Evolutionary conservation across 2,888 invertebrate genomes (phyloP).

Genomic region (Ceratothoa steindachneri): DNA sequence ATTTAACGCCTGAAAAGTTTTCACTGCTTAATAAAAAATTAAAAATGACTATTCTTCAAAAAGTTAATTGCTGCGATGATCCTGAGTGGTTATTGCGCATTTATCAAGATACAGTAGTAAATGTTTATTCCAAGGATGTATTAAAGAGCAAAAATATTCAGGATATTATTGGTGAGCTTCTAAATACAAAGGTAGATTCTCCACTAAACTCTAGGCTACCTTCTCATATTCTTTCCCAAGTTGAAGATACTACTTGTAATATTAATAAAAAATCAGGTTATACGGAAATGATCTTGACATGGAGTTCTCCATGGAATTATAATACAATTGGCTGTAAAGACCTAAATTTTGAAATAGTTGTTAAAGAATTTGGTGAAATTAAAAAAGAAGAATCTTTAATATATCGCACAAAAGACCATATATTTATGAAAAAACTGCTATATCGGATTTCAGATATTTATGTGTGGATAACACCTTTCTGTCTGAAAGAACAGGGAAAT

Average conservation of each 20-base stretch:
- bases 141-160: not conserved
- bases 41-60: not conserved
- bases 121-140: not conserved
- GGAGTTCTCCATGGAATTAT: not conserved
- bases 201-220: not conserved
- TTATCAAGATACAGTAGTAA: slow-evolving; percentile 32
- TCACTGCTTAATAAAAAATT: slow-evolving; percentile 9
- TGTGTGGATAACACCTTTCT: not conserved
- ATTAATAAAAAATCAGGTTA: not conserved
- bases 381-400: not conserved
- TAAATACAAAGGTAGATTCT: not conserved
- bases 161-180: not conserved
- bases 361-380: not conserved
- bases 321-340: not conserved
- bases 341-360: not conserved
- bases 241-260: not conserved
- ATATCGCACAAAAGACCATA: not conserved
- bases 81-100: slow-evolving; percentile 27
- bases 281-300: not conserved
- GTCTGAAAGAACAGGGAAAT: not conserved
- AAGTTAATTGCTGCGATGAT: slow-evolving; percentile 24
- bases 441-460: not conserved
- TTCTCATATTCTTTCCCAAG: slow-evolving; percentile 1
- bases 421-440: not conserved
- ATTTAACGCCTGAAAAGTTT: slow-evolving; percentile 1